Evolutionary conservation across 2,113 vertebrate genomes (phyloP), one percentile per base, ranked within the genome.

Genomic region (Puntigrus tetrazona): DNA sequence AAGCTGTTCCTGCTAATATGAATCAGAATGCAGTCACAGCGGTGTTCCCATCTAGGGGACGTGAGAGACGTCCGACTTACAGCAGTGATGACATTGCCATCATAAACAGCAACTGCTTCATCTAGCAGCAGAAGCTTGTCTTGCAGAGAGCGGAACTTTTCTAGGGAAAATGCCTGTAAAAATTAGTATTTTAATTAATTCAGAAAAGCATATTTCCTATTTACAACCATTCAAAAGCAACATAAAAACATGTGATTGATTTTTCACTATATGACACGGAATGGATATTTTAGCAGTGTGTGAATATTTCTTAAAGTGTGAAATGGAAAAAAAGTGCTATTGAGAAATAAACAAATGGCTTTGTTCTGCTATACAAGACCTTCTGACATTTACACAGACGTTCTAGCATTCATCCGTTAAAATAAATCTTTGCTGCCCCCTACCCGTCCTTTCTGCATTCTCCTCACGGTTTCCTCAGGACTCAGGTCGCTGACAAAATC

Each of bases 71-170:
- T 0, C 61, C 7, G 52, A 92, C 95, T 93, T 88, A 97, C 96
- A 4, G 97, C 96, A 34, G 97, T 97, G 91, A 99, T 97, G 92
- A 97, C 95, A 20, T 98, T 99, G 22, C 97, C 98, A 81, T 99
- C 97, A 0, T 97, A 94, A 11, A 93, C 92, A n/a, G 78, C 84
- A 5, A 98, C 96, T 18, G 97, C 94, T 85, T 94, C 94, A 84
- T 99, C 97, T 72, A 99, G 90, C 20, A 99, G 96, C 27, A 95
- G 86, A 79, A 99, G 87, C 87, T 99, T 99, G 83, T 98, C 97
- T 89, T 96, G 96, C 47, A 99, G 93, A 67, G 96, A 96, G 14
- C 95, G 97, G 84, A 98, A 99, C 84, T 94, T 96, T 92, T 98
- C 97, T 70, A 99, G 90, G 16, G 96, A 96, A 76, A 94, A 96